Base-by-base conservation (phyloP, 2,797 vertebrate genomes). In the Furcifer pardalis region DNA sequence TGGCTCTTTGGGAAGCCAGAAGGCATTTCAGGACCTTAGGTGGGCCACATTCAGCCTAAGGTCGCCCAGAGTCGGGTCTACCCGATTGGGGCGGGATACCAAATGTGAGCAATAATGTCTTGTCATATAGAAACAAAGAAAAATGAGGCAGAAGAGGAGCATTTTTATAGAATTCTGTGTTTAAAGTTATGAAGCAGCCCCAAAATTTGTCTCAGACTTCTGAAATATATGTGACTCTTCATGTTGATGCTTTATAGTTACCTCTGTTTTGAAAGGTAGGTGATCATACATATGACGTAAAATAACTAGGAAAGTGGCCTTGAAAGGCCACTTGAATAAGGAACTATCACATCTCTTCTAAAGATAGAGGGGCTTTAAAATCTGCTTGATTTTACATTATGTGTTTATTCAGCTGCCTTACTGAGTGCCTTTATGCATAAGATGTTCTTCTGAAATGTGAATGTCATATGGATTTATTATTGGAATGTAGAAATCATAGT, bases 351-450 rank as follows among this genome's bases (percentile, higher is more conserved):
- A 42, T 42, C 74, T 77, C 46, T 42, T 66, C 37, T 13, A 21
- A 82, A 63, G 62, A 46, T 56, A 35, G 2, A 9, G 52, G 27
- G 27, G 6, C 63, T 32, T 37, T 32, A 15, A 59, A 59, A 77
- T 77, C 37, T 77, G 63, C 52, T 30, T 68, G 49, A 32, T 68
- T 32, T 49, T 73, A 17, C 25, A 74, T 66, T 83, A 68, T 76
- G 72, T 83, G 46, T 84, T 84, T 84, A 84, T 44, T 77, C 82
- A 84, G 37, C 82, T 77, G 65, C 23, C 37, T 69, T 60, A 63
- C 27, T 44, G 49, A 77, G 40, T 25, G 30, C 75, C 30, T 77
- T 84, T 77, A 49, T 42, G n/a, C 25, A 59, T 65, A 75, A 42
- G 52, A 49, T 49, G 15, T 44, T 62, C 27, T 25, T 65, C 44